phyloP scores from a whole-genome alignment of 2,113 vertebrate species.

The Lepisosteus oculatus region DNA sequence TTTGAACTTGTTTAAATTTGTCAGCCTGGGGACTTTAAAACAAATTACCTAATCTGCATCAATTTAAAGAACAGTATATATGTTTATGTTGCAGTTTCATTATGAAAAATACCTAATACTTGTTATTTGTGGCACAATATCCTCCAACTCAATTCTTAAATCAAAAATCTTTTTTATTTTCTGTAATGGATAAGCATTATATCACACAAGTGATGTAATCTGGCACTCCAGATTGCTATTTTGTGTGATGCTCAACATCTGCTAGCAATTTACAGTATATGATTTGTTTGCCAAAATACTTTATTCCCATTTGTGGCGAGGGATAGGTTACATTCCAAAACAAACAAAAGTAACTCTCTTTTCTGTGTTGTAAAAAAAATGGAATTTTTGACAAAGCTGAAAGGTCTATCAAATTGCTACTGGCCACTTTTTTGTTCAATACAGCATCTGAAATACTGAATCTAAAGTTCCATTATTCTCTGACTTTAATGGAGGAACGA shows the following conservation, averaged over 20 bases:
- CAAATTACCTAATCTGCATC: background rate
- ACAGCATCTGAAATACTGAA: conserved; percentile 37
- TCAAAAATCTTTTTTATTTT: conserved; percentile 12
- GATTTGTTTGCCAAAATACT: conserved; percentile 52
- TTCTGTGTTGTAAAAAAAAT: background rate
- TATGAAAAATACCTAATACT: conserved; percentile 63
- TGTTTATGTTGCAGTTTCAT: conserved; percentile 52
- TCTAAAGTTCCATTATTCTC: conserved; percentile 30
- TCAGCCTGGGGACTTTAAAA: conserved; percentile 38
- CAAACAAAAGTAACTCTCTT: conserved; percentile 31
- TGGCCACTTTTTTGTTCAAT: conserved; percentile 27
- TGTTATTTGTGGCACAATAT: conserved; percentile 46
- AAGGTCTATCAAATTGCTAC: background rate
- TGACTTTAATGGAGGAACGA: conserved; percentile 40
- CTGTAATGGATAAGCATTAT: conserved; percentile 28
- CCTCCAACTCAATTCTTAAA: background rate
- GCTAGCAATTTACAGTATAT: conserved; percentile 55
- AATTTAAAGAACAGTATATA: background rate
- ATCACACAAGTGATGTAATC: conserved; percentile 53
- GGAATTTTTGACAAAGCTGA: background rate
- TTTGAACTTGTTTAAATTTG: conserved; percentile 42
- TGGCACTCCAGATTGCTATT: conserved; percentile 19
- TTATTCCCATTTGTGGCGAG: conserved; percentile 31
- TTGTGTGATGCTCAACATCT: conserved; percentile 58
- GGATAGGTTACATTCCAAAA: conserved; percentile 30